Conservation (phyloP, 1,140 invertebrate genomes). For the Hormaphis cornu region DNA sequence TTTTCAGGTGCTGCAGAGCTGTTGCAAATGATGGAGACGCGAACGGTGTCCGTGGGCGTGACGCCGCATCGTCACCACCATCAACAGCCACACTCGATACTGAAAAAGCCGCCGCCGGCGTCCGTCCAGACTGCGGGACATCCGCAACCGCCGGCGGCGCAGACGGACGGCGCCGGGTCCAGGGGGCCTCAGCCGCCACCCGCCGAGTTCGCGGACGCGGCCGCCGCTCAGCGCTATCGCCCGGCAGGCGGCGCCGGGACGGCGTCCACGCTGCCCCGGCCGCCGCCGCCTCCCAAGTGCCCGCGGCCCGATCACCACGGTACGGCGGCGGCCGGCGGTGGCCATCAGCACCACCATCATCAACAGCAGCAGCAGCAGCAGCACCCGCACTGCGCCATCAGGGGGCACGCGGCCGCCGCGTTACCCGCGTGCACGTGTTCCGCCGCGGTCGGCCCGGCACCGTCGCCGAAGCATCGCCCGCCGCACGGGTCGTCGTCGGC, state of each 20-base stretch:
- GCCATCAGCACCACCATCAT: not conserved
- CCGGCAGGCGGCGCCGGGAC: not conserved
- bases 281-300: conserved; percentile 35
- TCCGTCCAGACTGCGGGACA: conserved; percentile 5
- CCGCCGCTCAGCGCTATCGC: conserved; percentile 23
- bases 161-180: not conserved
- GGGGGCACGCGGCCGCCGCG: conserved; percentile 1
- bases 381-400: not conserved
- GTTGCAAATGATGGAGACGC: conserved; percentile 36
- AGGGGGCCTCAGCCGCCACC: conserved; percentile 34
- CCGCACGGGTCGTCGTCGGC: not conserved
- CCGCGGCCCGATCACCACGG: conserved; percentile 25
- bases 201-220: conserved; percentile 35
- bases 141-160: not conserved
- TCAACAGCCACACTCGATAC: conserved; percentile 33
- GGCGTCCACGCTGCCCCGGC: conserved; percentile 35
- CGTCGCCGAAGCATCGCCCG: not conserved
- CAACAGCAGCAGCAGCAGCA: not conserved
- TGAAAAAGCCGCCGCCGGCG: conserved; percentile 29
- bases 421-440: conserved; percentile 14
- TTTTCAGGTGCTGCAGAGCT: conserved; percentile 36
- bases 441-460: too few species aligned
- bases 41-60: not conserved
- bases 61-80: not conserved
- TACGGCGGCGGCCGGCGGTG: not conserved